Evolutionary conservation across 2,113 vertebrate species (phyloP).

Genomic region (Toxostoma redivivum): DNA sequence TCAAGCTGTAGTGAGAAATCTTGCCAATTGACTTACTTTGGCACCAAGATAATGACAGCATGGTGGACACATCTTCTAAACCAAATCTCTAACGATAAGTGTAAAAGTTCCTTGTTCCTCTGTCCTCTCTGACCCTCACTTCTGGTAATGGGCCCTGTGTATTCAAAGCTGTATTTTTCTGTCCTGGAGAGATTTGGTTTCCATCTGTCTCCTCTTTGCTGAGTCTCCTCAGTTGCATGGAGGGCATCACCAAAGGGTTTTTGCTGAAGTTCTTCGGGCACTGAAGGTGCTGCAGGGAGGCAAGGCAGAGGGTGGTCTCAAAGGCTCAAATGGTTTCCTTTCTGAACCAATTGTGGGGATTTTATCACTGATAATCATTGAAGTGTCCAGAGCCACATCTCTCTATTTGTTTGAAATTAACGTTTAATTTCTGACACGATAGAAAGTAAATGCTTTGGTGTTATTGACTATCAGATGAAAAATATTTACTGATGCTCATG

Average conservation of each 20-base stretch:
- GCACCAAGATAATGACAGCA: not conserved
- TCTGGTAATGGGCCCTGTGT: not conserved
- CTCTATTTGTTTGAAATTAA: not conserved
- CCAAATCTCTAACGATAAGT: not conserved
- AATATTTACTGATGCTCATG: not conserved
- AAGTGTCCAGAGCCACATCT: not conserved
- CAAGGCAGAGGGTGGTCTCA: not conserved
- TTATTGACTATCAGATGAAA: not conserved
- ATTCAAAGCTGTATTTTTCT: not conserved
- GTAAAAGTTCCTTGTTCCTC: not conserved
- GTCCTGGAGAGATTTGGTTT: not conserved
- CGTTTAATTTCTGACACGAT: not conserved
- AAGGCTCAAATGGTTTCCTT: not conserved
- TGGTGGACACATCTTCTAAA: not conserved
- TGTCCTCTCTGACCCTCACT: not conserved
- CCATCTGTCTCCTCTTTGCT: not conserved
- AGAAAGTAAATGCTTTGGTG: not conserved
- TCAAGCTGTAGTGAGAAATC: not conserved
- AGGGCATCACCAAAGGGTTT: not conserved
- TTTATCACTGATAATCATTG: not conserved
- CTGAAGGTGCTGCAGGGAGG: not conserved
- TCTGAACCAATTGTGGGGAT: not conserved
- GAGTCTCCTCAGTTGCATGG: not conserved
- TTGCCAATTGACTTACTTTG: not conserved
- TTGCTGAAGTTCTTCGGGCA: not conserved